Base-by-base conservation (phyloP, 2,888 invertebrate species). In the Trilocha varians region DNA sequence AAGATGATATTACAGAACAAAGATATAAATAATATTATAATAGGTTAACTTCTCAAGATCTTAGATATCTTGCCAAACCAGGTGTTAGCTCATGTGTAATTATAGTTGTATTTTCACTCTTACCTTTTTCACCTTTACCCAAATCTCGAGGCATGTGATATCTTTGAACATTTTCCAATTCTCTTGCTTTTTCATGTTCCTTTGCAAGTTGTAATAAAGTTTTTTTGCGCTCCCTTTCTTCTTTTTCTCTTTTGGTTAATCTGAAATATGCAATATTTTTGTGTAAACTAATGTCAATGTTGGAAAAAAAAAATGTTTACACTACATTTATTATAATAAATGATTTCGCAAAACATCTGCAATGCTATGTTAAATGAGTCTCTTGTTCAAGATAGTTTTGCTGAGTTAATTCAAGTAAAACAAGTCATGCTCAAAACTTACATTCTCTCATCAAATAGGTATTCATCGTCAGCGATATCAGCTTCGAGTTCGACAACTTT, bases 381-480 rank as follows among this genome's bases (percentile, higher is more conserved):
- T n/a, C n/a, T n/a, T n/a, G n/a, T 34, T 39, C 13, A 15, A 32
- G 33, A 35, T 38, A 40, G 15, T 41, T 38, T 18, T 36, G 16
- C 14, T 36, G 13, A 32, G 33, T 33, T 16, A 13, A 33, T 6
- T 32, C 37, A 40, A 15, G 18, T 4, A 14, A 13, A 11, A 14
- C 13, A 16, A 41, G 8, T 40, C 9, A 40, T 16, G 14, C n/a
- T 6, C 18, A 34, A 37, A 48, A 87, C 91, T 88, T 88, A 96
- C 93, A 92, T 88, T 66, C 92, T 90, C 49, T 95, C 95, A 41
- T 94, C 93, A 75, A 98, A 99, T 1, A 98, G 88, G 68, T 95
- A 96, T 75, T 98, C 97, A 84, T 99, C 99, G 75, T 99, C 99
- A 37, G 91, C 85, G 44, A 99, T 95, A 65, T 98, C 97, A 5